These are phyloP conservation scores for Penaeus japonicus DNA, from an alignment of 1,140 invertebrate genomes.

Conservation along the genomic window DNA sequence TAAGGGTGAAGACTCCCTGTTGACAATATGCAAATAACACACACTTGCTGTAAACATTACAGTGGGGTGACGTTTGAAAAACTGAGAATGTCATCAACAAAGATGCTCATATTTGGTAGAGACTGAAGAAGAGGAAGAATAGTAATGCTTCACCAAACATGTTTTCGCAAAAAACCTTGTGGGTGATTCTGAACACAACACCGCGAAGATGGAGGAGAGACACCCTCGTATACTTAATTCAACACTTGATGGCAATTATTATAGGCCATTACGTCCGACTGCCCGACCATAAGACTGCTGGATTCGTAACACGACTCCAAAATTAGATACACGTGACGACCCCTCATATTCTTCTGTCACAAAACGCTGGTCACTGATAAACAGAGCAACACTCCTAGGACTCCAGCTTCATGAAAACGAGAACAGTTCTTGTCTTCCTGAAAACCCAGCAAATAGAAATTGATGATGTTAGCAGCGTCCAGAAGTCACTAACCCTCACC, in stretches of 20 bases:
- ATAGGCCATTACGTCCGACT: constrained; percentile 44
- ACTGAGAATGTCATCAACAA: constrained; percentile 34
- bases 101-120: constrained; percentile 28
- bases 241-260: constrained; percentile 51
- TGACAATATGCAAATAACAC: constrained; percentile 42
- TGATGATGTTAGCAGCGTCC: constrained; percentile 38
- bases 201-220: constrained; percentile 9
- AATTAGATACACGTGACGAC: too few relatives aligned
- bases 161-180: too few relatives aligned
- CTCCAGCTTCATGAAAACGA: constrained; percentile 35
- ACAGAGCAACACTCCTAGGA: too few relatives aligned
- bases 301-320: too few relatives aligned
- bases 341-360: too few relatives aligned
- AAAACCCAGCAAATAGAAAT: constrained; percentile 43
- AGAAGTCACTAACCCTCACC: constrained; percentile 25
- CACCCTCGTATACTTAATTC: not conserved
- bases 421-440: constrained; percentile 53
- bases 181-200: too few relatives aligned
- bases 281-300: too few relatives aligned
- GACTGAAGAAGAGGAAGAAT: not conserved
- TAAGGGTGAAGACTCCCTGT: not conserved
- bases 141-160: too few relatives aligned
- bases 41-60: constrained; percentile 37
- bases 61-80: constrained; percentile 30
- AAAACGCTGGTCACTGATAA: too few relatives aligned